Evolutionary conservation across 2,797 vertebrate genomes (phyloP).

Genomic region (Sebastes nivosus): DNA sequence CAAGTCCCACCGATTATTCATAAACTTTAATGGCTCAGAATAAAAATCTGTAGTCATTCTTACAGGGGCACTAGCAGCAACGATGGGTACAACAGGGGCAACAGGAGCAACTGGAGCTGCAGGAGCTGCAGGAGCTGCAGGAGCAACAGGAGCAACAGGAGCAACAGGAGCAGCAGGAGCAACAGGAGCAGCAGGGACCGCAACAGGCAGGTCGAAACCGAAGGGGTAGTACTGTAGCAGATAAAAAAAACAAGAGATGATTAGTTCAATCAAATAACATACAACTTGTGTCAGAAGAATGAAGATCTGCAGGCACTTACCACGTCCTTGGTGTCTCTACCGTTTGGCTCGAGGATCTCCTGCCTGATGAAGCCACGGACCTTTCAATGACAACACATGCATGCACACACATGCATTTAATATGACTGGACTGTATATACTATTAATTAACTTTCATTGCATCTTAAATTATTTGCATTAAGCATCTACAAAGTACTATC

Average conservation of each 20-base stretch:
- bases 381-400: conserved; percentile 38
- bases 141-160: not conserved
- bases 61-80: conserved; percentile 27
- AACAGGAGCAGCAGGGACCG: not conserved
- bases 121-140: not conserved
- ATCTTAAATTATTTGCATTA: not conserved
- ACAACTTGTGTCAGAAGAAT: not conserved
- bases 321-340: conserved; percentile 49
- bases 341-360: conserved; percentile 47
- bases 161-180: not conserved
- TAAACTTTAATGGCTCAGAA: not conserved
- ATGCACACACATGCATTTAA: not conserved
- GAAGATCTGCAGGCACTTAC: conserved; percentile 35
- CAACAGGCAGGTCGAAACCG: conserved; percentile 28
- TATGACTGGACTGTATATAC: not conserved
- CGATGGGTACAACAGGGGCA: not conserved
- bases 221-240: conserved; percentile 61
- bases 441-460: not conserved
- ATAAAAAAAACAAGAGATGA: not conserved
- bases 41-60: not conserved
- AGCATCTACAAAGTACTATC: not conserved
- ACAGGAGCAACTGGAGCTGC: conserved; percentile 7
- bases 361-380: conserved; percentile 71
- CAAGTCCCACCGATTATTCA: not conserved
- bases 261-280: not conserved